phyloP scores from a whole-genome alignment of 2,113 vertebrate species.

The Callionymus lyra region DNA sequence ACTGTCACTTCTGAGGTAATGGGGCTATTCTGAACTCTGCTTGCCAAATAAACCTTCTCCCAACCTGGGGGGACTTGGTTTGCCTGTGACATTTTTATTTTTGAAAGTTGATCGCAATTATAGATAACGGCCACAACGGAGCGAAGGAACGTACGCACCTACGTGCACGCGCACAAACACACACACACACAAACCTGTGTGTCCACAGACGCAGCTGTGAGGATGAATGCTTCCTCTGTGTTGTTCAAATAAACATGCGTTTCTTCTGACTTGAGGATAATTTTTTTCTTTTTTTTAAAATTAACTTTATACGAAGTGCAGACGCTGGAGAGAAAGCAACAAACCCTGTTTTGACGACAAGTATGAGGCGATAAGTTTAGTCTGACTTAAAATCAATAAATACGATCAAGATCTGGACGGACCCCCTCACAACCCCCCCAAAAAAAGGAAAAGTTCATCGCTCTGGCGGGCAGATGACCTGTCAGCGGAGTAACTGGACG shows the following conservation, averaged over 20 bases:
- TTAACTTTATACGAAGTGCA: neutral
- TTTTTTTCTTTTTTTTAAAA: constrained; percentile 45
- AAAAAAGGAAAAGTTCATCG: constrained; percentile 1
- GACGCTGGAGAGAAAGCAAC: too few species aligned
- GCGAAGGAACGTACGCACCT: constrained; percentile 25
- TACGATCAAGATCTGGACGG: constrained; percentile 25
- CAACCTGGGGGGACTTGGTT: constrained; percentile 25
- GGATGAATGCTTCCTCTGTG: constrained; percentile 64
- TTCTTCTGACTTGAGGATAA: too few species aligned
- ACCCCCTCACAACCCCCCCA: too few species aligned
- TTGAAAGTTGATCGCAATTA: constrained; percentile 51
- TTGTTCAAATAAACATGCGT: too few species aligned
- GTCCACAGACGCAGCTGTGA: constrained; percentile 60
- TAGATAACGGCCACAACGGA: constrained; percentile 37
- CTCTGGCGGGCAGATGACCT: constrained; percentile 9
- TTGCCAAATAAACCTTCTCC: constrained; percentile 25
- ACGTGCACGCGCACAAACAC: constrained; percentile 3
- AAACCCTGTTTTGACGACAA: too few species aligned
- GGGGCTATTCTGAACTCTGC: neutral
- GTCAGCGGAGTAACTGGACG: constrained; percentile 26
- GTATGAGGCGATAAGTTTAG: constrained; percentile 7
- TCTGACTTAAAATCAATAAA: constrained; percentile 45
- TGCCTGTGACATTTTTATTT: constrained; percentile 48
- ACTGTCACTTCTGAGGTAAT: constrained; percentile 20
- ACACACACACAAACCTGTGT: constrained; percentile 37